phyloP scores from a whole-genome alignment of 2,113 vertebrate genomes.

The Columbina picui region DNA sequence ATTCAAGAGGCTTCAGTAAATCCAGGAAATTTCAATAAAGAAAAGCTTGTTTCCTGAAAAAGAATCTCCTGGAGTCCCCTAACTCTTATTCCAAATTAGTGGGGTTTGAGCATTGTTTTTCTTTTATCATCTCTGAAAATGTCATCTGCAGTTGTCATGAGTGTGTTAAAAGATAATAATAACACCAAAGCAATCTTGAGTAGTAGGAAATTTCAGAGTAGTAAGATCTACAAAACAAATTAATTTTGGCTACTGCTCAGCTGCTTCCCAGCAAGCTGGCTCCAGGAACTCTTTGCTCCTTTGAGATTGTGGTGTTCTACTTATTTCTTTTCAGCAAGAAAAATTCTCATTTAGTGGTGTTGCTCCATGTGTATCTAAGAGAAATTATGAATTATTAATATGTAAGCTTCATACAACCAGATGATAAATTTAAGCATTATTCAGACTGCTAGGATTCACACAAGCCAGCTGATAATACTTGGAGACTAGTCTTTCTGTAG shows the following conservation, averaged over 20 bases:
- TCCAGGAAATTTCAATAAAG: background rate
- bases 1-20: background rate
- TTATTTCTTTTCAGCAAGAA: background rate
- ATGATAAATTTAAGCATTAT: background rate
- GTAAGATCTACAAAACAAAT: background rate
- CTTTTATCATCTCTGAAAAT: background rate
- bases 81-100: background rate
- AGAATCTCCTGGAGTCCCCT: background rate
- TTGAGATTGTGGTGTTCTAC: background rate
- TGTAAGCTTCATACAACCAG: background rate
- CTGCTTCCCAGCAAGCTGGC: background rate
- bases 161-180: background rate
- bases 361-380: background rate
- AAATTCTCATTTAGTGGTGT: background rate
- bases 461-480: background rate
- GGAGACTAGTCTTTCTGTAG: background rate
- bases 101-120: background rate
- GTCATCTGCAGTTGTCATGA: background rate
- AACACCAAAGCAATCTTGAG: background rate
- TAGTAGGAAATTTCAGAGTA: background rate
- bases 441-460: background rate
- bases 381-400: constrained; percentile 9
- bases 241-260: background rate
- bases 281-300: background rate
- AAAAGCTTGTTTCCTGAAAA: background rate